Conservation (phyloP, 2,888 invertebrate genomes). For the Scotopteryx bipunctaria region DNA sequence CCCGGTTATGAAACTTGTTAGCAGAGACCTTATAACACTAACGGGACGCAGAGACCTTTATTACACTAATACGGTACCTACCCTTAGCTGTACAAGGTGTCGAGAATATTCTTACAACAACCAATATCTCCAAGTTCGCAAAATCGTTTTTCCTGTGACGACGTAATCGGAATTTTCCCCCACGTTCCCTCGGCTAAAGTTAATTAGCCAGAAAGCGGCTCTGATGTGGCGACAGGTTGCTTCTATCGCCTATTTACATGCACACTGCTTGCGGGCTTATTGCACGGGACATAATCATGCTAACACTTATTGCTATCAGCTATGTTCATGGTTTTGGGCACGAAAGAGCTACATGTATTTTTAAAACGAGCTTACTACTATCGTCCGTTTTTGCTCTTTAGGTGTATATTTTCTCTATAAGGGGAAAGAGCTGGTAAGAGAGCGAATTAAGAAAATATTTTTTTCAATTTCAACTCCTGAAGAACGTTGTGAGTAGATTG, state of each 20-base stretch:
- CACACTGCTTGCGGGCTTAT: slow-evolving; percentile 10
- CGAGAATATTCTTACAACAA: not conserved
- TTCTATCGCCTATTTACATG: slow-evolving; percentile 30
- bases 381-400: too few species aligned
- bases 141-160: not conserved
- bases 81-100: too few species aligned
- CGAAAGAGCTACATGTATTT: not conserved
- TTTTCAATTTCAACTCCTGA: too few species aligned
- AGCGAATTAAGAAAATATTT: too few species aligned
- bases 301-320: slow-evolving; percentile 12
- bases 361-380: too few species aligned
- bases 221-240: slow-evolving; percentile 31
- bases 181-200: slow-evolving; percentile 13
- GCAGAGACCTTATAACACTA: too few species aligned
- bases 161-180: not conserved
- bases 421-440: too few species aligned
- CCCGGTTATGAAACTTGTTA: too few species aligned
- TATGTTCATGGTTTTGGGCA: not conserved
- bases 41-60: too few species aligned
- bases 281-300: slow-evolving; percentile 15
- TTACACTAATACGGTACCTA: too few species aligned
- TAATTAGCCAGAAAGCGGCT: slow-evolving; percentile 32
- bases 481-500: too few species aligned
- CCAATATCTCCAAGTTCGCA: not conserved
- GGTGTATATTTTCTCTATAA: too few species aligned